These are phyloP conservation scores for Mesocentrotus franciscanus DNA, from an alignment of 53 echinoderm and acorn worm genomes.

Conservation along the genomic window DNA sequence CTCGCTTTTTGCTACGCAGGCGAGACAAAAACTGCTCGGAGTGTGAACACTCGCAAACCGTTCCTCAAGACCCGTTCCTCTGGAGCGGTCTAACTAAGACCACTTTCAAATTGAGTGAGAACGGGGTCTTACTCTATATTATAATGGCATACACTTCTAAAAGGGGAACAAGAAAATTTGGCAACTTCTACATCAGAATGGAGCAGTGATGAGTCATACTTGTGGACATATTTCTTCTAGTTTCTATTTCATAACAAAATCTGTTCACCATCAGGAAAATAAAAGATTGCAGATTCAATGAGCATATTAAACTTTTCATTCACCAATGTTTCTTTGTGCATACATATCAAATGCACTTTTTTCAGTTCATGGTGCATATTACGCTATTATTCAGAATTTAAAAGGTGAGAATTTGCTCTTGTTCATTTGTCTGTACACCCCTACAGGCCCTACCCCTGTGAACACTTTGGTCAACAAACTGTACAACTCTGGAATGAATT, in stretches of 20 bases:
- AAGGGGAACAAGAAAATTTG: not conserved
- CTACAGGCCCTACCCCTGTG: not conserved
- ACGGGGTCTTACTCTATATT: not conserved
- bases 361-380: not conserved
- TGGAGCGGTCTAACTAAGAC: too few relatives aligned
- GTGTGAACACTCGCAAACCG: too few relatives aligned
- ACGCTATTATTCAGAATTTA: not conserved
- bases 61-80: too few relatives aligned
- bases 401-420: slow-evolving; percentile 19
- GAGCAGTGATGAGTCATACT: not conserved
- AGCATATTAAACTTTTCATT: not conserved
- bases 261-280: not conserved
- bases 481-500: not conserved
- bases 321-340: not conserved
- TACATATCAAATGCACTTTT: not conserved
- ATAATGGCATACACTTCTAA: not conserved
- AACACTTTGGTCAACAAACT: slow-evolving; percentile 40
- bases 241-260: not conserved
- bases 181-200: not conserved
- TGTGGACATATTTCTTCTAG: not conserved
- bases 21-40: too few relatives aligned
- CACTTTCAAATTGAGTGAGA: too few relatives aligned
- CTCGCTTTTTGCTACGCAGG: too few relatives aligned
- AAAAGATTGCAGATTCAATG: too few relatives aligned
- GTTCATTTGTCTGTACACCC: not conserved